Evolutionary conservation across 2,113 vertebrate species (phyloP).

Genomic region (Mungos mungo): DNA sequence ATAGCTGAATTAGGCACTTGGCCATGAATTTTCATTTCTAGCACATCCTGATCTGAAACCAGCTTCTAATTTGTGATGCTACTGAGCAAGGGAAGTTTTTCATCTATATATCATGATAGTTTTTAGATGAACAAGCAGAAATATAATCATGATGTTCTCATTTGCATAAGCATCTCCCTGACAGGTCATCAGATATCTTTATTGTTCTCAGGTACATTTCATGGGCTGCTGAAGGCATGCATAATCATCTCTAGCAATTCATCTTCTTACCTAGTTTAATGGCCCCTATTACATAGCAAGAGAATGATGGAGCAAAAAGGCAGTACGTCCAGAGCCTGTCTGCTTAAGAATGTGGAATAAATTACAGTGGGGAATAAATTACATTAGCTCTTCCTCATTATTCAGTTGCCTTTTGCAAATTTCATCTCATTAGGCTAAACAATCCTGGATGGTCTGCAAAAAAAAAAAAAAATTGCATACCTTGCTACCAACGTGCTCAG

Average conservation of each 20-base stretch:
- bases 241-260: constrained; percentile 43
- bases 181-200: constrained; percentile 66
- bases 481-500: neutral
- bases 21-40: constrained; percentile 48
- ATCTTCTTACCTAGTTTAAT: constrained; percentile 58
- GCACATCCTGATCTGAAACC: neutral
- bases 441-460: neutral
- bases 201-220: constrained; percentile 62
- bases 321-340: constrained; percentile 32
- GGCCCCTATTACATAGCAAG: constrained; percentile 29
- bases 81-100: neutral
- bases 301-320: constrained; percentile 63
- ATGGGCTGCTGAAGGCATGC: constrained; percentile 60
- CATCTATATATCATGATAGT: constrained; percentile 19
- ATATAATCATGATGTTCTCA: constrained; percentile 21
- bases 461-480: neutral
- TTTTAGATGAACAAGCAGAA: constrained; percentile 42
- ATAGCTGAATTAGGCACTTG: constrained; percentile 2
- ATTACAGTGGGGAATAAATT: constrained; percentile 48
- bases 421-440: constrained; percentile 34
- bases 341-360: constrained; percentile 11
- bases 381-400: constrained; percentile 40
- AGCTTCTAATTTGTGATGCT: constrained; percentile 33
- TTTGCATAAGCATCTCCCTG: constrained; percentile 70
- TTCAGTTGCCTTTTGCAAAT: constrained; percentile 55